A percentile compares a stretch with the other conserved stretches of the same genome.
Evolutionary conservation across 2,113 vertebrate genomes (phyloP).

Genomic region (Pristiophorus japonicus): DNA sequence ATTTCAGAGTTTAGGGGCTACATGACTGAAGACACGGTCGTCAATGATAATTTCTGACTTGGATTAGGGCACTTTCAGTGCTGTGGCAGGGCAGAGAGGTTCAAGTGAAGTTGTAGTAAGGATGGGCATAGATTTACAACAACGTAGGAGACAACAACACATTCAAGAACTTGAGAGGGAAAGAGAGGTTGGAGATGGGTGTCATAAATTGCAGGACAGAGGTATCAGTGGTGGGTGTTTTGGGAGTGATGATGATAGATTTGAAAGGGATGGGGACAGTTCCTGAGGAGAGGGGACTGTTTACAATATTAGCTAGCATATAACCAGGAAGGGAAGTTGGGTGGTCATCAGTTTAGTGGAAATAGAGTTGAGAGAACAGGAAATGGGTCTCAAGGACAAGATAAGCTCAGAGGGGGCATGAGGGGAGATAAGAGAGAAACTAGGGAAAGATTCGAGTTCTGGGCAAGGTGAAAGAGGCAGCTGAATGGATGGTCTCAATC

Average conservation of each 20-base stretch:
- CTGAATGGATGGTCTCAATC: background rate
- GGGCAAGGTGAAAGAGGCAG: background rate
- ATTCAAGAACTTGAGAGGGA: background rate
- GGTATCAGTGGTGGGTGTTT: too few species aligned
- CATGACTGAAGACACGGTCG: background rate
- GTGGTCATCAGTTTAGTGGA: background rate
- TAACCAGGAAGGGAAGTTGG: background rate
- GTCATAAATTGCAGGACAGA: background rate
- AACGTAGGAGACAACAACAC: background rate
- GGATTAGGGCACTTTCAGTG: background rate
- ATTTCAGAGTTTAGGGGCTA: background rate
- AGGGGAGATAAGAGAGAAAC: background rate
- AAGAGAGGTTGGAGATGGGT: background rate
- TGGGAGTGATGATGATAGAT: background rate
- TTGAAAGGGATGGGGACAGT: background rate
- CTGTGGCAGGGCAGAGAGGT: background rate
- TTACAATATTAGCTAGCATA: background rate
- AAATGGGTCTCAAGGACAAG: background rate
- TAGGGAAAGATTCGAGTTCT: background rate
- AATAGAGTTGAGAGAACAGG: background rate
- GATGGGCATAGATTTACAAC: background rate
- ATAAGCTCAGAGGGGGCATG: background rate
- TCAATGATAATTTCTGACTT: background rate
- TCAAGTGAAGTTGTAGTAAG: background rate
- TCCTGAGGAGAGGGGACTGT: background rate